phyloP scores from a whole-genome alignment of 2,113 vertebrate genomes.

The Morone saxatilis region DNA sequence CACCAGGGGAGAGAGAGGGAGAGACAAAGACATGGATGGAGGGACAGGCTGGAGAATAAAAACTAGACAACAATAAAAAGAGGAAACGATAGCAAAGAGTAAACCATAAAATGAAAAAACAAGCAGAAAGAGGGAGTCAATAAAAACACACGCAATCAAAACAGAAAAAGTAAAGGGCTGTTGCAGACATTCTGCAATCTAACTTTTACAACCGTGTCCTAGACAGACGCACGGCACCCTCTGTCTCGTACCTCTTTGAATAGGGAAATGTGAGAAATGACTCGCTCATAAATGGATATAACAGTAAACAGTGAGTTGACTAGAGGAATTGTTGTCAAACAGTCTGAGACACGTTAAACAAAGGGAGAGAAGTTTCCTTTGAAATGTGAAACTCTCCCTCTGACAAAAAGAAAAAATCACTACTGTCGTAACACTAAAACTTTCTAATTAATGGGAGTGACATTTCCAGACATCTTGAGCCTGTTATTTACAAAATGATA shows the following conservation, averaged over 20 bases:
- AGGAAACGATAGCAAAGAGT: constrained; percentile 27
- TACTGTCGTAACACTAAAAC: constrained; percentile 19
- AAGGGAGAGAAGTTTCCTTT: neutral
- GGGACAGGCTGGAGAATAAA: constrained; percentile 30
- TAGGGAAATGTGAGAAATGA: neutral
- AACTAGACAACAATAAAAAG: constrained; percentile 47
- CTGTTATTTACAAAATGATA: constrained; percentile 14
- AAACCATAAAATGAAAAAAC: constrained; percentile 48
- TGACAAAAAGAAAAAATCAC: constrained; percentile 12
- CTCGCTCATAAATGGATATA: constrained; percentile 25
- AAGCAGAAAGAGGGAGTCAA: constrained; percentile 33
- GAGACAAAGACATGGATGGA: neutral
- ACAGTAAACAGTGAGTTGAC: constrained; percentile 22
- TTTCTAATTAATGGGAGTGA: constrained; percentile 24
- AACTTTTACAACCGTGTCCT: constrained; percentile 38
- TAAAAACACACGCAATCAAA: constrained; percentile 60
- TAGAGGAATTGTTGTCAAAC: constrained; percentile 27
- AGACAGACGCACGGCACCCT: neutral
- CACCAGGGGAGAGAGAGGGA: constrained; percentile 12
- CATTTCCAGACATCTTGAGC: constrained; percentile 14
- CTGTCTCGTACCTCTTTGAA: neutral
- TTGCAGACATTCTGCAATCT: constrained; percentile 22
- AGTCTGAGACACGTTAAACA: constrained; percentile 26
- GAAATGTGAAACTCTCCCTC: neutral
- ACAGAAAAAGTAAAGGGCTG: constrained; percentile 4